Evolutionary conservation across 2,888 invertebrate species (phyloP).

Genomic region (Epistrophe eligans): DNA sequence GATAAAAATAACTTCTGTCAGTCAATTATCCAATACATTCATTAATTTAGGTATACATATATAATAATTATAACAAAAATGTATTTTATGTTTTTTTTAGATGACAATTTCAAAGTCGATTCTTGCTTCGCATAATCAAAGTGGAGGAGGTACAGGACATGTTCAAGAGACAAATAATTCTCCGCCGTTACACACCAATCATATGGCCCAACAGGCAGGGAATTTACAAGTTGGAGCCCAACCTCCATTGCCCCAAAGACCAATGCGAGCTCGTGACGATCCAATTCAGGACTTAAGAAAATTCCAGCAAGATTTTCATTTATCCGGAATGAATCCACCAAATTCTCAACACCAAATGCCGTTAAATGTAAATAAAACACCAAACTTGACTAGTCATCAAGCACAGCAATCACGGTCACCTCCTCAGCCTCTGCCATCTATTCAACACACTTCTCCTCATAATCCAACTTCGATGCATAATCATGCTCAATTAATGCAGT

Average conservation of each 20-base stretch:
- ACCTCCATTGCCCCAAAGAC: conserved; percentile 80
- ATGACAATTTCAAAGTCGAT: conserved; percentile 80
- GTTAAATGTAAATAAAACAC: conserved; percentile 78
- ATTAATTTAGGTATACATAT: background rate
- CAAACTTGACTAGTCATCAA: conserved; percentile 80
- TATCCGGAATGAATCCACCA: conserved; percentile 83
- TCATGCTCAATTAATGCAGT: conserved; percentile 53
- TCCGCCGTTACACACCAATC: conserved; percentile 80
- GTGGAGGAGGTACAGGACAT: conserved; percentile 56
- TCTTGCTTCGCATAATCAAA: conserved; percentile 80
- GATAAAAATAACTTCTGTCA: too few relatives aligned
- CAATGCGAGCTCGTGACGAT: conserved; percentile 81
- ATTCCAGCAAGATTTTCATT: conserved; percentile 92
- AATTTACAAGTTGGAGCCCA: conserved; percentile 78
- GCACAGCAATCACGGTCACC: conserved; percentile 81
- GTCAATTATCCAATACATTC: too few relatives aligned
- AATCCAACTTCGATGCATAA: conserved; percentile 50
- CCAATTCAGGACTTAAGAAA: conserved; percentile 88
- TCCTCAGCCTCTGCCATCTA: conserved; percentile 79
- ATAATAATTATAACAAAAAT: background rate
- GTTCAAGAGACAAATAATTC: conserved; percentile 79
- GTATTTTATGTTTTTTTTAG: conserved; percentile 45
- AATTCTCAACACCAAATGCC: conserved; percentile 81
- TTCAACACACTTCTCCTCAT: conserved; percentile 76
- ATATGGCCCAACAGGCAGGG: conserved; percentile 64